A percentile compares a stretch with the other conserved stretches of the same genome.
Conservation (phyloP, 2,888 invertebrate genomes). For the Drosophila prostipennis region DNA sequence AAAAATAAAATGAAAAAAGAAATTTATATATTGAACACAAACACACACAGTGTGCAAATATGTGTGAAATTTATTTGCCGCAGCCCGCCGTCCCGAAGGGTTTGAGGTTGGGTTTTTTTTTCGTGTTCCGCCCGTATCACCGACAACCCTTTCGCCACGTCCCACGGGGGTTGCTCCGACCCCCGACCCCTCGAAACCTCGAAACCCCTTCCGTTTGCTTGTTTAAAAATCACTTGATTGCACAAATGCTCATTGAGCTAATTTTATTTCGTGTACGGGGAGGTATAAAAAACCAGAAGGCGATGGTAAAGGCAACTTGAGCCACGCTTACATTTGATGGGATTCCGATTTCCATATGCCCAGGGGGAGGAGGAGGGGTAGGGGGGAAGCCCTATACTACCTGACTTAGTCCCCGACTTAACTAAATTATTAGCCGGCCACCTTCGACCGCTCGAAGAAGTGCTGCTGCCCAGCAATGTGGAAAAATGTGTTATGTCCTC, state of each 20-base stretch:
- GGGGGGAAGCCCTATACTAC: constrained; percentile 49
- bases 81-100: constrained; percentile 24
- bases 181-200: too few species aligned
- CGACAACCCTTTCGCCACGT: constrained; percentile 55
- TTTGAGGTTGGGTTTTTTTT: background rate
- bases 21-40: constrained; percentile 55
- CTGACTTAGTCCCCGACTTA: constrained; percentile 25
- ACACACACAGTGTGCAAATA: constrained; percentile 68
- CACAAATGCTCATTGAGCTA: constrained; percentile 82
- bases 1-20: background rate
- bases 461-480: constrained; percentile 51
- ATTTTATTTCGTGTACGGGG: constrained; percentile 68
- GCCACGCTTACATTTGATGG: constrained; percentile 72
- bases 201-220: constrained; percentile 60
- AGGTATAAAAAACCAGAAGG: background rate
- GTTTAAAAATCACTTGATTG: constrained; percentile 80
- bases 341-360: constrained; percentile 66
- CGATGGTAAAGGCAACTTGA: constrained; percentile 52
- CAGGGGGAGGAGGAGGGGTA: background rate
- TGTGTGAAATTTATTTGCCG: constrained; percentile 78
- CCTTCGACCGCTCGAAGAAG: constrained; percentile 32
- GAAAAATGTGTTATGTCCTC: constrained; percentile 55
- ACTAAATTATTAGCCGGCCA: constrained; percentile 59
- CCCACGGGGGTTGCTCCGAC: constrained; percentile 53
- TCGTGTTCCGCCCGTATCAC: constrained; percentile 8